Evolutionary conservation across 2,797 vertebrate species (phyloP), one percentile per base, ranked within the genome.

Genomic region (Myioborus miniatus): DNA sequence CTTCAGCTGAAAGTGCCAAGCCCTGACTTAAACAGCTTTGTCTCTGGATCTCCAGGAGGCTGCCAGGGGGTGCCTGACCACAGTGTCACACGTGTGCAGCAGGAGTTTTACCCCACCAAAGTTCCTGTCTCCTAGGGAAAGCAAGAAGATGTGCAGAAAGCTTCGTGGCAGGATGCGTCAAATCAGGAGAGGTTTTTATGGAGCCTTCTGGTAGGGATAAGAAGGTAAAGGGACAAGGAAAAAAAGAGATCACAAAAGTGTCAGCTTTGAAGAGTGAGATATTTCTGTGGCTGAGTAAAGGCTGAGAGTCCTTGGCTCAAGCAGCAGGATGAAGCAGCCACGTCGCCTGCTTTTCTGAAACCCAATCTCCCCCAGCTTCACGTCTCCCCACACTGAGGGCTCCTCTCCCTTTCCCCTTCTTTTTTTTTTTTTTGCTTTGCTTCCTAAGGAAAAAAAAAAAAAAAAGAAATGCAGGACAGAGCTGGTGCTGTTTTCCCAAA

Each of bases 401-500:
- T 92, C 11, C 21, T 67, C 39, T 81, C 44, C 56, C 20, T 49
- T 68, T 44, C 24, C 14, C 27, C 19, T 26, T 17, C 7, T 36
- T 19, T 12, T 43, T 1, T 36, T 36, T 8, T 3, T 6, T 3
- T 37, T 9, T 2, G 3, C 55, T 24, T 56, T 56, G 14, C 36
- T 81, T 93, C 46, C 41, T 53, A 34, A 30, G 39, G 2, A 10
- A 46, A n/a, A 36, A 24, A 65, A 29, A 59, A 32, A 80, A 24
- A 67, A 29, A 59, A 32, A 80, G 8, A 90, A 77, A 92, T 63
- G 67, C 83, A 94, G 78, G 91, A 89, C 67, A 87, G 83, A 80
- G 37, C 74, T 89, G 81, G 75, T 89, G 78, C 83, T 96, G 88
- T 90, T 96, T 97, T 95, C 95, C 86, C 86, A 47, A 87, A 87